Percentiles rank a stretch among this genome's conserved stretches.
Evolutionary conservation across 1,140 invertebrate species (phyloP).

Genomic region (Drosophila pandora): DNA sequence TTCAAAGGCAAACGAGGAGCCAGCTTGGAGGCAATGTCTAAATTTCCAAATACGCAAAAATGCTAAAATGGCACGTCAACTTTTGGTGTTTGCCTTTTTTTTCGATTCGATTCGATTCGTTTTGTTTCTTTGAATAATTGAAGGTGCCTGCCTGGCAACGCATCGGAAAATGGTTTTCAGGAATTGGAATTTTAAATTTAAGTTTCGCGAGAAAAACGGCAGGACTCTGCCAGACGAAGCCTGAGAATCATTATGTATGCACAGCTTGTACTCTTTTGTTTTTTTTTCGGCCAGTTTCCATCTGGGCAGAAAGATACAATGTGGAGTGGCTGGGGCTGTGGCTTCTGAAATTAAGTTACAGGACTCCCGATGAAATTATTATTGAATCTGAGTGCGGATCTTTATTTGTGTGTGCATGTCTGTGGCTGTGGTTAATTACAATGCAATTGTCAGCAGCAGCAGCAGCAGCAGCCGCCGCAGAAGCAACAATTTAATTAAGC

Average conservation of each 20-base stretch:
- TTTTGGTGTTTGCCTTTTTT: conserved; percentile 37
- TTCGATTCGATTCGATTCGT: neutral
- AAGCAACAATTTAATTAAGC: conserved; percentile 61
- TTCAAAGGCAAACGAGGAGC: conserved; percentile 8
- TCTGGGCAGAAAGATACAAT: neutral
- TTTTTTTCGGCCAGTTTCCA: conserved; percentile 25
- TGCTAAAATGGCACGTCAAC: conserved; percentile 61
- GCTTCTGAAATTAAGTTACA: conserved; percentile 47
- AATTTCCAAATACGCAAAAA: conserved; percentile 75
- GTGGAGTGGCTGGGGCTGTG: conserved; percentile 10
- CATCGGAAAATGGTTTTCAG: conserved; percentile 35
- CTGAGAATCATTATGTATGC: conserved; percentile 31
- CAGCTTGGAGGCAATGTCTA: conserved; percentile 52
- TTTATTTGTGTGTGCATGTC: conserved; percentile 7
- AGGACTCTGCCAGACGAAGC: conserved; percentile 1
- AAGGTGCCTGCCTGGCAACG: conserved; percentile 38
- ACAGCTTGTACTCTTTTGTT: conserved; percentile 17
- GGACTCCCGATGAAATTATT: conserved; percentile 13
- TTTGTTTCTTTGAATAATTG: conserved; percentile 54
- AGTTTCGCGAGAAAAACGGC: conserved; percentile 3
- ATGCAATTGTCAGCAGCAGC: conserved; percentile 47
- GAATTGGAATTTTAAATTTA: conserved; percentile 40
- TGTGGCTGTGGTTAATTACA: conserved; percentile 61
- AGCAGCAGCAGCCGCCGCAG: conserved; percentile 5
- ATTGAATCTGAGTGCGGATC: neutral